Evolutionary conservation across 2,888 invertebrate species (phyloP), one percentile per base, ranked within the genome.

Genomic region (Bhutanitis thaidina): DNA sequence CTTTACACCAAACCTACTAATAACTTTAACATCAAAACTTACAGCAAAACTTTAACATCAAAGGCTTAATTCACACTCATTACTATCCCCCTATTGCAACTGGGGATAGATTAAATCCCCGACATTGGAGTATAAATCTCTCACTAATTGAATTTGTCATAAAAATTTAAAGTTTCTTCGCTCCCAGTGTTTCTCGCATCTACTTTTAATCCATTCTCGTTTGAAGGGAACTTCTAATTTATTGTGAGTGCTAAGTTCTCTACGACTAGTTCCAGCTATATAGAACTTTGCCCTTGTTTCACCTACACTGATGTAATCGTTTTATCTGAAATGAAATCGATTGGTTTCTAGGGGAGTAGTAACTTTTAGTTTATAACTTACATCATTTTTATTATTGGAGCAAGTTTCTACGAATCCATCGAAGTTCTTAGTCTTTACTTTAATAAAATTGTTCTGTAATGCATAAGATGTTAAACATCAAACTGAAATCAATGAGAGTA

Each of bases 161-260:
- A 89, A 87, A 88, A 88, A 88, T 85, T 86, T 80, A 81, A 88
- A 88, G 83, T 87, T 86, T 79, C 65, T 62, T 67, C 74, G 70
- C 74, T 77, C 67, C 67, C 78, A 75, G 77, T 75, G 82, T 77
- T 83, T 76, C 61, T 34, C 25, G 40, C 45, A 78, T 81, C 77
- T 88, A 85, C 84, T 82, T 87, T 86, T 84, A 89, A 87, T 87
- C 86, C 84, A 85, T 85, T 87, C 84, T 78, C 75, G 74, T 80
- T 80, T 76, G 80, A 74, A 84, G 73, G 80, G 77, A 84, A 83
- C 77, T 87, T 86, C 76, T 88, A 88, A 89, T 88, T 88, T 86
- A 88, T 84, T 79, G 83, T 74, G 79, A 88, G 89, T 89, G 87
- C 80, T 77, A 88, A 89, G 89, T 89, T 89, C 64, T 74, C 61